Evolutionary conservation across 2,888 invertebrate species (phyloP).

Genomic region (Andrena marginata): DNA sequence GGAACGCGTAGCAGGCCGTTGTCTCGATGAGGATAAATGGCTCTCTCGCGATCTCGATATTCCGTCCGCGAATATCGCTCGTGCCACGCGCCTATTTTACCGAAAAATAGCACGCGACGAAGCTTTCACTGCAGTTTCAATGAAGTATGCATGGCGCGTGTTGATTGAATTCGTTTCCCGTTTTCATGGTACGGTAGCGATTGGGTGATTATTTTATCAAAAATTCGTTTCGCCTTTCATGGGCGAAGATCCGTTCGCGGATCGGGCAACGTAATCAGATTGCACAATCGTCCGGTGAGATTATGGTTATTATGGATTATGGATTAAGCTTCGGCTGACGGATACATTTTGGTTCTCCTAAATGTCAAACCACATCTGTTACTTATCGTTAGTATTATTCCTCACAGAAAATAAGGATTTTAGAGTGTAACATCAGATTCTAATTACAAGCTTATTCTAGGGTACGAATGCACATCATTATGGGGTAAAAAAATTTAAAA

Average conservation of each 20-base stretch:
- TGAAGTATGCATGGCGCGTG: constrained; percentile 19
- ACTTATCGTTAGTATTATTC: too few species aligned
- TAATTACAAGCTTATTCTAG: too few species aligned
- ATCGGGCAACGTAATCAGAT: not conserved
- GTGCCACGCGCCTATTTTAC: constrained; percentile 51
- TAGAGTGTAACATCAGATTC: too few species aligned
- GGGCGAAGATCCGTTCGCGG: not conserved
- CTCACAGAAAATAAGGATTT: too few species aligned
- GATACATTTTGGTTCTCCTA: not conserved
- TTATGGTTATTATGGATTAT: not conserved
- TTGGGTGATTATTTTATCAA: not conserved
- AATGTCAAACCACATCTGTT: too few species aligned
- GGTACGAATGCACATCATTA: too few species aligned
- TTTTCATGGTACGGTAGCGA: constrained; percentile 13
- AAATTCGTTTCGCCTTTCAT: not conserved
- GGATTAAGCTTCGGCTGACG: not conserved
- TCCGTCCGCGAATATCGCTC: constrained; percentile 33
- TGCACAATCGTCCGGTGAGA: not conserved
- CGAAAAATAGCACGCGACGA: constrained; percentile 51
- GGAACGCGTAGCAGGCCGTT: not conserved
- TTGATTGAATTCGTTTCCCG: constrained; percentile 61
- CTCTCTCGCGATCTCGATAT: constrained; percentile 8
- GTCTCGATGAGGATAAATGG: not conserved
- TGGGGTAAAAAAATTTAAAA: too few species aligned
- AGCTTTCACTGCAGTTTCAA: constrained; percentile 32